Conservation (phyloP, 1,140 invertebrate genomes). For the Lordiphosa mommai region DNA sequence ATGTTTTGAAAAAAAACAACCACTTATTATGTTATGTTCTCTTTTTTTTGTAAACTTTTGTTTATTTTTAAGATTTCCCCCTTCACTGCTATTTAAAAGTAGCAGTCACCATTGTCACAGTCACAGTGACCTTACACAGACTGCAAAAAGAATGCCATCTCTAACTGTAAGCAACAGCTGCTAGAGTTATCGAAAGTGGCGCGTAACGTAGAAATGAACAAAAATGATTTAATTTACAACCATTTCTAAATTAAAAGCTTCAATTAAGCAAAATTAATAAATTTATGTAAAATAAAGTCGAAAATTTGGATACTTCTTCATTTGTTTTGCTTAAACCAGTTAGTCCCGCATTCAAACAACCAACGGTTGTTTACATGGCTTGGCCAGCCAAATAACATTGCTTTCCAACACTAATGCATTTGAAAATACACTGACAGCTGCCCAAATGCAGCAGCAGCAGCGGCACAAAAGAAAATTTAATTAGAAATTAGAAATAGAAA, state of each 20-base stretch:
- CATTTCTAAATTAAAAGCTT: background rate
- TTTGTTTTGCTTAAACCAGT: too few species aligned
- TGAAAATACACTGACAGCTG: conserved; percentile 42
- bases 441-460: conserved; percentile 18
- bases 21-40: too few species aligned
- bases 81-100: background rate
- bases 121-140: background rate
- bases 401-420: conserved; percentile 19
- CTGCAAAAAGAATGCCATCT: background rate
- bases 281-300: too few species aligned
- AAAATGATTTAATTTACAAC: background rate
- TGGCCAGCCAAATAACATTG: background rate
- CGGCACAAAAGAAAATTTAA: conserved; percentile 15
- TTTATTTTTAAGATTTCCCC: too few species aligned
- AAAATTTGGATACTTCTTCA: too few species aligned
- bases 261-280: too few species aligned
- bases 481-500: conserved; percentile 13
- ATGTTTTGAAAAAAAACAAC: too few species aligned
- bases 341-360: background rate
- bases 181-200: conserved; percentile 14
- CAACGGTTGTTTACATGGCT: background rate
- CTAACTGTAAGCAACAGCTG: conserved; percentile 5
- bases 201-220: conserved; percentile 12
- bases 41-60: too few species aligned
- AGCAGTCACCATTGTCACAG: background rate